Conservation (phyloP, 2,888 invertebrate species). For the Galerucella calmariensis region DNA sequence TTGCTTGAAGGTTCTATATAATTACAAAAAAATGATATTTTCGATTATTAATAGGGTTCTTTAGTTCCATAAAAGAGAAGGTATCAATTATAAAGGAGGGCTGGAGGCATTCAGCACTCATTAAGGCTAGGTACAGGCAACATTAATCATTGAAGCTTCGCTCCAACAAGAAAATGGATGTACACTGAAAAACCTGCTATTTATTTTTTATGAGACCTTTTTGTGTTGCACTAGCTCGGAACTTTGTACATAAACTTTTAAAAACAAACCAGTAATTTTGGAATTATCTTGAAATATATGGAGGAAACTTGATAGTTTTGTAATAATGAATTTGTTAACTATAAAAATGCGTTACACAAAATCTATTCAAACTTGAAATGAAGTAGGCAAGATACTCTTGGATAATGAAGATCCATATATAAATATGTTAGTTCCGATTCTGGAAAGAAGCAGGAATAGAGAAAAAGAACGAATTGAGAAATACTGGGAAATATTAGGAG, state of each 20-base stretch:
- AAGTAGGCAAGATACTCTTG: no score
- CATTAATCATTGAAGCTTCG: conserved; percentile 28
- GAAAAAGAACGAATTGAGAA: no score
- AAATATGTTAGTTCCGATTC: no score
- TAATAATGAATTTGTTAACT: background rate
- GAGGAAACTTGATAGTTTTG: background rate
- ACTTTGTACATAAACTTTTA: background rate
- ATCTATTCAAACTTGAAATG: no score
- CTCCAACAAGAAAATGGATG: conserved; percentile 20
- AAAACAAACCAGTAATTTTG: background rate
- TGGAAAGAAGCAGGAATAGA: no score
- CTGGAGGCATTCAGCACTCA: conserved; percentile 27
- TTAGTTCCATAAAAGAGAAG: conserved; percentile 26
- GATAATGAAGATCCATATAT: no score
- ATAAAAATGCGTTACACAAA: no score
- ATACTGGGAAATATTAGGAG: no score
- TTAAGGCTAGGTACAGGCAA: conserved; percentile 18
- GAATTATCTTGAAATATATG: background rate
- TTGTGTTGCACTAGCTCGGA: background rate
- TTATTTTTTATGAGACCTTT: background rate
- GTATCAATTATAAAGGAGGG: conserved; percentile 29
- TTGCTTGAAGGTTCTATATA: conserved; percentile 30
- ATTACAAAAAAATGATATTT: conserved; percentile 35
- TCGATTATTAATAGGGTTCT: conserved; percentile 33
- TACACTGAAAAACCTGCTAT: conserved; percentile 10